A percentile compares a stretch with the other conserved stretches of the same genome.
Evolutionary conservation across 1,140 invertebrate species (phyloP).

Genomic region (Scylla paramamosain): DNA sequence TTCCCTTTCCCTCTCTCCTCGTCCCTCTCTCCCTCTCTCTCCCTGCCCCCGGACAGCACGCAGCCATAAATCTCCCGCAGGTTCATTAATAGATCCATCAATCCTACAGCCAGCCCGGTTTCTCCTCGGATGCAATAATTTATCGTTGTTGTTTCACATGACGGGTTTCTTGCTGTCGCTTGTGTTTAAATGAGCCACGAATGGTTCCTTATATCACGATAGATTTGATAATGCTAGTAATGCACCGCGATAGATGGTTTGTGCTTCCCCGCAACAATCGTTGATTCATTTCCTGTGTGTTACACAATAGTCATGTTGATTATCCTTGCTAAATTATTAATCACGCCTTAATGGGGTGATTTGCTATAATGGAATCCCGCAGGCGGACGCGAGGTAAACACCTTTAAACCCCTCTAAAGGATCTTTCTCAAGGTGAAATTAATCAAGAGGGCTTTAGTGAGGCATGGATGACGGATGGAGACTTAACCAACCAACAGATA

Average conservation of each 20-base stretch:
- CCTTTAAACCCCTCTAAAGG: not conserved
- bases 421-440: not conserved
- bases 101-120: not conserved
- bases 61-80: not conserved
- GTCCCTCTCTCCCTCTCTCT: not conserved
- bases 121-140: not conserved
- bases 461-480: not conserved
- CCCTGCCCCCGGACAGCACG: not conserved
- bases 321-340: slow-evolving; percentile 4
- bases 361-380: not conserved
- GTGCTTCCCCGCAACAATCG: too few species aligned
- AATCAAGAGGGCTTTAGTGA: not conserved
- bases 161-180: not conserved
- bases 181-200: not conserved
- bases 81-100: slow-evolving; percentile 23
- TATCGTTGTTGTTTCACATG: slow-evolving; percentile 13
- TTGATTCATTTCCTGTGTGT: too few species aligned
- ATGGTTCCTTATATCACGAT: not conserved
- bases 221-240: too few species aligned
- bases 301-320: too few species aligned
- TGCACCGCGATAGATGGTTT: too few species aligned
- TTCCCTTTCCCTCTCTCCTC: not conserved
- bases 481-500: not conserved
- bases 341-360: not conserved
- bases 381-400: not conserved